Conservation (phyloP, 1,140 invertebrate genomes). For the Drosophila equinoxialis region DNA sequence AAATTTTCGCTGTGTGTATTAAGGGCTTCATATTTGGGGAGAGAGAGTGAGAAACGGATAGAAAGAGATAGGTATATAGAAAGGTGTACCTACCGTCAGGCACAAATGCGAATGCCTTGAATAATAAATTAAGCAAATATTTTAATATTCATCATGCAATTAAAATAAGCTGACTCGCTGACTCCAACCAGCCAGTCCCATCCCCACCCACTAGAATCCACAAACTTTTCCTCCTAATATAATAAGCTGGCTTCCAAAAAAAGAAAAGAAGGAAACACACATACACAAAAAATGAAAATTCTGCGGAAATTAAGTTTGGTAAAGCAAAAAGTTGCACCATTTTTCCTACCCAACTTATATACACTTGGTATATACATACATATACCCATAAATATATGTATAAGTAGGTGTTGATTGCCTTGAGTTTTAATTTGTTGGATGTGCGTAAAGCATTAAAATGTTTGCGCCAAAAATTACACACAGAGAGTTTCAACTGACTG, state of each 20-base stretch:
- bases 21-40: conserved; percentile 1
- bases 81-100: conserved; percentile 33
- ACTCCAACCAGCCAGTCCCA: conserved; percentile 7
- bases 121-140: conserved; percentile 82
- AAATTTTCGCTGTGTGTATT: not conserved
- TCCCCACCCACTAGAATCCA: conserved; percentile 3
- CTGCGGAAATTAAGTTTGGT: conserved; percentile 77
- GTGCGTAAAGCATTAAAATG: conserved; percentile 80
- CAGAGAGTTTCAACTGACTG: conserved; percentile 5
- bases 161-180: conserved; percentile 74
- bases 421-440: conserved; percentile 78
- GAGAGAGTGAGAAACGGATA: not conserved
- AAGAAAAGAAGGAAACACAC: not conserved
- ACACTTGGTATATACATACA: not conserved
- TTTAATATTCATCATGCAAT: conserved; percentile 83
- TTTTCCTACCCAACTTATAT: not conserved
- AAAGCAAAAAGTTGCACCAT: not conserved
- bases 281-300: conserved; percentile 57
- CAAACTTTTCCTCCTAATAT: conserved; percentile 73
- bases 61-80: conserved; percentile 39
- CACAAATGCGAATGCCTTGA: conserved; percentile 69
- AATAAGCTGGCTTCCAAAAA: conserved; percentile 55
- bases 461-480: conserved; percentile 75
- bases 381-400: not conserved
- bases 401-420: conserved; percentile 74